These are phyloP conservation scores for Mactromeris polynyma DNA, from an alignment of 2,888 invertebrate genomes.

Conservation along the genomic window DNA sequence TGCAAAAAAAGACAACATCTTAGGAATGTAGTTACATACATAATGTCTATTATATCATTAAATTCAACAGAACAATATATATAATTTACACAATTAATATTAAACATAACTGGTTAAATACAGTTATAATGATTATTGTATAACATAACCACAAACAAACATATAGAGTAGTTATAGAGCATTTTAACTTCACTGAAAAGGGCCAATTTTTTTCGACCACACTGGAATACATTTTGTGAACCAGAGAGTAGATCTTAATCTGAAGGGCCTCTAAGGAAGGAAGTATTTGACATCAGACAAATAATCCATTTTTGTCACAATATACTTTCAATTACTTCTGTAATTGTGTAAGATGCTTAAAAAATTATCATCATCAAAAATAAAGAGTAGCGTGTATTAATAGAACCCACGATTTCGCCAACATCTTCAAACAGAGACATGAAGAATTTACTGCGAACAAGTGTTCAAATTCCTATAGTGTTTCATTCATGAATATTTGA, in stretches of 20 bases:
- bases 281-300: constrained; percentile 64
- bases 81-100: no score
- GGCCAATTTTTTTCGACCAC: neutral
- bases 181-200: neutral
- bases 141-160: neutral
- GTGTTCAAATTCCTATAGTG: neutral
- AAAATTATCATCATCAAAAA: constrained; percentile 1
- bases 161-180: neutral
- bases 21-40: neutral
- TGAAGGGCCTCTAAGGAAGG: constrained; percentile 47
- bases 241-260: constrained; percentile 30
- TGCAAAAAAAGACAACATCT: no score
- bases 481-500: neutral
- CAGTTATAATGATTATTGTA: neutral
- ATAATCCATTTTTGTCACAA: constrained; percentile 49
- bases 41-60: neutral
- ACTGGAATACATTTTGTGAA: constrained; percentile 16
- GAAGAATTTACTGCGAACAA: neutral
- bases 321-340: constrained; percentile 50
- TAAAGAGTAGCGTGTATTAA: neutral
- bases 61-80: no score
- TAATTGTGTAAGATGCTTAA: constrained; percentile 40
- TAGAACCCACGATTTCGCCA: neutral
- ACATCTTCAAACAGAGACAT: neutral
- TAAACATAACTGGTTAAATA: no score